Conservation (phyloP, 1,140 invertebrate genomes). For the Dendrolimus punctatus region DNA sequence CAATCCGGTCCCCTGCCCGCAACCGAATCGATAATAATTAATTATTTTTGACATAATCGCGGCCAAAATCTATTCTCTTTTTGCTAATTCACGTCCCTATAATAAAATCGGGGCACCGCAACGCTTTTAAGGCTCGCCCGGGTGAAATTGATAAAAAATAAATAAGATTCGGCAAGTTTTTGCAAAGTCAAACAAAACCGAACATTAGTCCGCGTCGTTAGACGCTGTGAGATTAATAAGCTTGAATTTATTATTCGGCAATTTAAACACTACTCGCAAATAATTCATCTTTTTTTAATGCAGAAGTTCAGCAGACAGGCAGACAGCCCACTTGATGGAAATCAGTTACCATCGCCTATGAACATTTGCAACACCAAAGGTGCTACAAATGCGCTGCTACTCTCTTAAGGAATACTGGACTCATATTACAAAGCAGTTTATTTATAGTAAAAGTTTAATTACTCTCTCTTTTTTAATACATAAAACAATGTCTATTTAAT, state of each 20-base stretch:
- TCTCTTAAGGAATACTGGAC: too few relatives aligned
- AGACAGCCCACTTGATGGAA: too few relatives aligned
- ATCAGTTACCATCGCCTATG: too few relatives aligned
- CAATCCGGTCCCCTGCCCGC: conserved; percentile 55
- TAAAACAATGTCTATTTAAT: too few relatives aligned
- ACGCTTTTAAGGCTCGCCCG: conserved; percentile 56
- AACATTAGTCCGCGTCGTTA: conserved; percentile 40
- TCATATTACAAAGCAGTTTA: too few relatives aligned
- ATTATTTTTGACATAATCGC: conserved; percentile 75
- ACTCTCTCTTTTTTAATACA: too few relatives aligned
- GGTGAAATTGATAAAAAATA: conserved; percentile 70
- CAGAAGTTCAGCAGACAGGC: too few relatives aligned
- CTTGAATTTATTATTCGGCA: neutral
- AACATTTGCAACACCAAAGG: too few relatives aligned
- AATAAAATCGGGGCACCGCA: conserved; percentile 49
- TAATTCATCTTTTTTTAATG: too few relatives aligned
- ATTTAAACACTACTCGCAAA: too few relatives aligned
- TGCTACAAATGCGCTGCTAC: too few relatives aligned
- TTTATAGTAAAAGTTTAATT: too few relatives aligned
- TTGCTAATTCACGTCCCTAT: conserved; percentile 72
- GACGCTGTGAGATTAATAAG: conserved; percentile 45
- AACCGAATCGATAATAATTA: conserved; percentile 72
- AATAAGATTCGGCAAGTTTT: conserved; percentile 61
- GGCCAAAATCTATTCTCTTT: conserved; percentile 73
- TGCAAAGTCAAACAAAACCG: conserved; percentile 58